These are phyloP conservation scores for Cyprinodon variegatus DNA, from an alignment of 2,113 vertebrate species.

Conservation along the genomic window DNA sequence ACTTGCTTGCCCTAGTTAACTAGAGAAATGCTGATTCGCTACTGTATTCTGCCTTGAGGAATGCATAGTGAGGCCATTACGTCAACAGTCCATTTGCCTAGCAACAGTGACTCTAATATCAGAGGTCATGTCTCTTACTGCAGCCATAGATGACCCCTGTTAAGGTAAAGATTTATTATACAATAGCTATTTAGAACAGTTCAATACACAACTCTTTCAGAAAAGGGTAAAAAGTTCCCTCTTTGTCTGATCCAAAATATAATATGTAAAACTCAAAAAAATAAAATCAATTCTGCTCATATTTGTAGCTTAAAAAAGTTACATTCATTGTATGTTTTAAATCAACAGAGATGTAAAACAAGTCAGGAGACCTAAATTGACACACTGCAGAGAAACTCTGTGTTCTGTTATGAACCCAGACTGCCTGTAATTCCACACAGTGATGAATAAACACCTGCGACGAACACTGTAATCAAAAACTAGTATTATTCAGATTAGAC, in stretches of 20 bases:
- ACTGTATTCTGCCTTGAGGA: conserved; percentile 22
- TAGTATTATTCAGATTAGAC: background rate
- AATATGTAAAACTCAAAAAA: no score
- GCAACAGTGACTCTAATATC: conserved; percentile 40
- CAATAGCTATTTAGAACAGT: background rate
- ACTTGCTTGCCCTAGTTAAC: conserved; percentile 36
- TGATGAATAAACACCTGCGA: background rate
- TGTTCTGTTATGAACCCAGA: no score
- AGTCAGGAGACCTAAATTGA: no score
- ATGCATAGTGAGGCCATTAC: background rate
- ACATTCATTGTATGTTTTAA: no score
- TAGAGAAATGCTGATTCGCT: conserved; percentile 27
- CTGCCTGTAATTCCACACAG: no score
- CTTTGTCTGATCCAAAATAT: no score
- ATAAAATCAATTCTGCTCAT: no score
- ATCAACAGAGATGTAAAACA: no score
- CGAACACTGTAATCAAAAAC: no score
- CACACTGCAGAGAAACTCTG: no score
- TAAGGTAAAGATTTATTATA: background rate
- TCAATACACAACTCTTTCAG: background rate
- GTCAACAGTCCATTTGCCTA: conserved; percentile 11
- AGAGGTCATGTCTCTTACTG: conserved; percentile 13
- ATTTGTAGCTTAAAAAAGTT: no score
- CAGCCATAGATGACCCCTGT: background rate
- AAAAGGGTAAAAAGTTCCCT: no score